Conservation (phyloP, 2,797 vertebrate genomes). For the Neopelma chrysocephalum region DNA sequence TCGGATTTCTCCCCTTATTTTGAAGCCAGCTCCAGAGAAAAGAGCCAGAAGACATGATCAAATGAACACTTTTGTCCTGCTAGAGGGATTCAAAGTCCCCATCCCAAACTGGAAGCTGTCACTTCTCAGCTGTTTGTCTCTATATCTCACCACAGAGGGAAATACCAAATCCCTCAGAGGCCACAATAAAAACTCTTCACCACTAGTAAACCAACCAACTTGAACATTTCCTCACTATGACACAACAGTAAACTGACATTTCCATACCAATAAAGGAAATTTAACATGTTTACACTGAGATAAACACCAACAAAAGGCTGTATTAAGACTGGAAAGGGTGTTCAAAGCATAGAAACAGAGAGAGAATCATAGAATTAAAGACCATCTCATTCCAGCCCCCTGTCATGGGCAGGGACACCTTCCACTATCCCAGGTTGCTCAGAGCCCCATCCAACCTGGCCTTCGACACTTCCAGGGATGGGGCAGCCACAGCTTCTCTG, state of each 20-base stretch:
- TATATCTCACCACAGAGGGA: background rate
- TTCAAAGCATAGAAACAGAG: background rate
- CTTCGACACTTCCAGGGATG: background rate
- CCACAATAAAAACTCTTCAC: background rate
- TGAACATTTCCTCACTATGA: background rate
- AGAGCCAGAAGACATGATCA: constrained; percentile 3
- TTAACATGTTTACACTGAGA: background rate
- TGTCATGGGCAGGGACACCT: background rate
- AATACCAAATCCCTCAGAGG: background rate
- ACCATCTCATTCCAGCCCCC: background rate
- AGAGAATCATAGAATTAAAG: background rate
- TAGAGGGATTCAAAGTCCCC: background rate
- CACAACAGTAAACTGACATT: background rate
- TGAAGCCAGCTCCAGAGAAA: background rate
- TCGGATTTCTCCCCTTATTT: background rate
- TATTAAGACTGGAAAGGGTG: background rate
- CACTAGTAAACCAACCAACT: background rate
- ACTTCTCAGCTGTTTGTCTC: background rate
- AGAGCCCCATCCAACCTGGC: background rate
- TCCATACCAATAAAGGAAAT: background rate
- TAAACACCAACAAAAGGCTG: background rate
- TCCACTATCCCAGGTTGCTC: background rate
- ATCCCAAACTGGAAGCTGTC: background rate
- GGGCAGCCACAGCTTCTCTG: background rate
- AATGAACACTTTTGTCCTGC: background rate